Evolutionary conservation across 2,888 invertebrate genomes (phyloP).

Genomic region (Caenorhabditis sp.): DNA sequence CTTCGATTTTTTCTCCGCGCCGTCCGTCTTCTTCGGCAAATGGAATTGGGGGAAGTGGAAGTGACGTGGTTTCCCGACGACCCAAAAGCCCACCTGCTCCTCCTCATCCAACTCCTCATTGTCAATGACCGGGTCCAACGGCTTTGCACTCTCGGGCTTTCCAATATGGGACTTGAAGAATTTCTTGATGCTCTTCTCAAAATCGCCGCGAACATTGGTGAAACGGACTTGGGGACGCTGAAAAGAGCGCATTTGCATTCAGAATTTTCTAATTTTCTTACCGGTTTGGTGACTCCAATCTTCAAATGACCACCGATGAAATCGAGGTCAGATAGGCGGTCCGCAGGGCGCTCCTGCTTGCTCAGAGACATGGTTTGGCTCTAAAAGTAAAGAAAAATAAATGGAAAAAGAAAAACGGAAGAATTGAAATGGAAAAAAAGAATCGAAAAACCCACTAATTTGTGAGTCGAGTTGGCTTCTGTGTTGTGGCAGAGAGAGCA

Average conservation of each 20-base stretch:
- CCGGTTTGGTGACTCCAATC: slow-evolving; percentile 19
- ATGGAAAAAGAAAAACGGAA: background rate
- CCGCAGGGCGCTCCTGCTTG: slow-evolving; percentile 37
- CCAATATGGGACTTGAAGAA: slow-evolving; percentile 39
- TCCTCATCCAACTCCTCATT: slow-evolving; percentile 20
- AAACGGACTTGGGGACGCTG: slow-evolving; percentile 10
- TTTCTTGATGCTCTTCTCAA: slow-evolving; percentile 19
- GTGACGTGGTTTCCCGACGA: background rate
- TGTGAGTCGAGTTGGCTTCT: slow-evolving; percentile 5
- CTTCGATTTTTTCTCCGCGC: background rate
- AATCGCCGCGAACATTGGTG: background rate
- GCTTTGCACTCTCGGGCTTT: slow-evolving; percentile 23
- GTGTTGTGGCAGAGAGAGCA: slow-evolving; percentile 4
- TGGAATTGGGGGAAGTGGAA: no score
- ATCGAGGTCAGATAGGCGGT: slow-evolving; percentile 28
- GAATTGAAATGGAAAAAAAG: background rate
- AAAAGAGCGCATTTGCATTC: background rate
- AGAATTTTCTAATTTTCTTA: background rate
- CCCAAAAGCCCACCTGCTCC: slow-evolving; percentile 25
- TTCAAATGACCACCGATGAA: slow-evolving; percentile 32
- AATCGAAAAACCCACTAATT: background rate
- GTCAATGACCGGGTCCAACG: background rate
- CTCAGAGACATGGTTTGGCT: slow-evolving; percentile 39
- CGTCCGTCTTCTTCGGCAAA: no score
- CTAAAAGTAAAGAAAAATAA: no score